These are phyloP conservation scores for Crypturellus undulatus DNA, from an alignment of 2,113 vertebrate species.

Conservation along the genomic window DNA sequence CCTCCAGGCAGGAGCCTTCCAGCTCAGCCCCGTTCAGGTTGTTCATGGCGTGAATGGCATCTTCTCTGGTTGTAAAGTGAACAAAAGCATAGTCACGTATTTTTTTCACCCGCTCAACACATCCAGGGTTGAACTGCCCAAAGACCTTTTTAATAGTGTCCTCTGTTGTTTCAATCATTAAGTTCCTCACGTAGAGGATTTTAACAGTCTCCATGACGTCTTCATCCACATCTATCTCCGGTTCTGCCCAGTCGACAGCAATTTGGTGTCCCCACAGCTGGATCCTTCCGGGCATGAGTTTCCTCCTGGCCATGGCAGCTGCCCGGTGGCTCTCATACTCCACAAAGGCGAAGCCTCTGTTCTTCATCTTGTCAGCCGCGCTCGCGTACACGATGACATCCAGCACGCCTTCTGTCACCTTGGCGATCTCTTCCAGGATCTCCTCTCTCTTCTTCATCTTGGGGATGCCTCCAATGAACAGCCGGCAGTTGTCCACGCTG, in stretches of 20 bases:
- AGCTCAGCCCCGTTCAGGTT: conserved; percentile 94
- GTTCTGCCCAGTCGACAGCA: conserved; percentile 98
- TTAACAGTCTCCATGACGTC: conserved; percentile 99
- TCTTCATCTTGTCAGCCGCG: conserved; percentile 99
- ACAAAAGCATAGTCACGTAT: conserved; percentile 98
- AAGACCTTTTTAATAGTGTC: conserved; percentile 93
- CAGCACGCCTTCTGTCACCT: conserved; percentile 96
- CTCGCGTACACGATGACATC: conserved; percentile 99
- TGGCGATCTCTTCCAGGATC: conserved; percentile 97
- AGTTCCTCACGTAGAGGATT: conserved; percentile 97
- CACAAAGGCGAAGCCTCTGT: conserved; percentile 97
- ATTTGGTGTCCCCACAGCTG: conserved; percentile 99
- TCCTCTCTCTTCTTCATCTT: conserved; percentile 99
- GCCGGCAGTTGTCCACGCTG: conserved; percentile 98
- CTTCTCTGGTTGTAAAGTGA: conserved; percentile 94
- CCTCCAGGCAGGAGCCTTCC: conserved; percentile 96
- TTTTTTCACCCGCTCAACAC: conserved; percentile 97
- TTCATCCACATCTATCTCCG: conserved; percentile 98
- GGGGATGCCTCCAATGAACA: conserved; percentile 98
- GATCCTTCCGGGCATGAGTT: conserved; percentile 97
- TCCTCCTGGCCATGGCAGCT: conserved; percentile 96
- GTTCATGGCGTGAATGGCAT: conserved; percentile 95
- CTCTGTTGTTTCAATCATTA: conserved; percentile 98
- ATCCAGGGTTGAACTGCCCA: conserved; percentile 94
- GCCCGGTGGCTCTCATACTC: conserved; percentile 98